Base-by-base conservation (phyloP, 2,888 invertebrate species). In the Idaea aversata region DNA sequence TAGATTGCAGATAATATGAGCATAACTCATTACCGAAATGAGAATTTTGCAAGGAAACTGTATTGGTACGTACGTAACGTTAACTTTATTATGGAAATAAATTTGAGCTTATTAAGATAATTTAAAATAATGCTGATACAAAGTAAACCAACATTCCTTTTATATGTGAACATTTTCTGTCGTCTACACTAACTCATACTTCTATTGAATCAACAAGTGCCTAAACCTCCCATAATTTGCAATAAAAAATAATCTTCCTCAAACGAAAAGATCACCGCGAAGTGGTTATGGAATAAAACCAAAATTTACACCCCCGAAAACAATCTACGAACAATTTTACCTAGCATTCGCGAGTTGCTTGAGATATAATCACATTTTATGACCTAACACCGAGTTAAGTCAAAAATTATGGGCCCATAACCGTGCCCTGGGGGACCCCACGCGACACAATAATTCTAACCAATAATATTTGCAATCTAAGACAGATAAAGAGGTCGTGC, bases 311-410 rank as follows among this genome's bases (percentile, higher is more conserved):
- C 84, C 83, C 47, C 85, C 75, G 78, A 82, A 85, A 88, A 90
- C 84, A 91, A 90, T 91, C 88, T 88, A 90, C 81, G 71, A 75
- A 78, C 82, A 85, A 85, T 87, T 89, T 90, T 85, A 86, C 84
- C 81, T 82, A 85, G 86, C 84, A 90, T 90, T 89, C 88, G 83
- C 89, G 81, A 88, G 87, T 87, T 85, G 81, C 86, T 88, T 78
- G 73, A 88, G 92, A 93, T 92, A 90, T 88, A 85, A 93, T 92
- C 93, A 82, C 86, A 81, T 85, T 92, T 93, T 93, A 93, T 91
- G 88, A 87, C 87, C 88, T 92, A 88, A 87, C 92, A 91, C 91
- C 85, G 89, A 90, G 91, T 90, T 90, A 88, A 85, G 83, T 86
- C 88, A 90, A 91, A 91, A 93, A 90, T 93, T 90, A 92, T 91